Percentiles rank a stretch among this genome's conserved stretches.
Evolutionary conservation across 2,888 invertebrate species (phyloP).

Genomic region (Agriopis marginaria): DNA sequence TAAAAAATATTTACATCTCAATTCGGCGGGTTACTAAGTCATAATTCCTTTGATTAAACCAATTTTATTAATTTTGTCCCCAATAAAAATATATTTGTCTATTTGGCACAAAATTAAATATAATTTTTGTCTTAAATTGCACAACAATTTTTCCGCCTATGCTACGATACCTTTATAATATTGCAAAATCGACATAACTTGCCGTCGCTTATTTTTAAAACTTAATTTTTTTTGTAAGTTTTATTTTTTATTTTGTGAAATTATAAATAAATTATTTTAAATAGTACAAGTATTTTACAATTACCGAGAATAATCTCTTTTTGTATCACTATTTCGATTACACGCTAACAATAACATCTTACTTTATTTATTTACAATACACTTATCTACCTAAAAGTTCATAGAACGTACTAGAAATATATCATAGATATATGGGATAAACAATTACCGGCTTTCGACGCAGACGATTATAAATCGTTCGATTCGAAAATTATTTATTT

Average conservation of each 20-base stretch:
- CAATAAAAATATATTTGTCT: conserved; percentile 76
- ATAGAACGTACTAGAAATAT: conserved; percentile 98
- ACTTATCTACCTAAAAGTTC: conserved; percentile 88
- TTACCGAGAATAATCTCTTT: conserved; percentile 57
- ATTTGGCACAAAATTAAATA: conserved; percentile 82
- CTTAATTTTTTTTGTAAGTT: conserved; percentile 39
- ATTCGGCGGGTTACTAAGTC: conserved; percentile 63
- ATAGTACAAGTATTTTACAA: conserved; percentile 48
- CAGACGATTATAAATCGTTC: conserved; percentile 50
- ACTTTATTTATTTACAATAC: conserved; percentile 69
- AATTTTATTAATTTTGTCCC: conserved; percentile 78
- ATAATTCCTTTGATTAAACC: conserved; percentile 53
- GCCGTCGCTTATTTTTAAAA: conserved; percentile 43
- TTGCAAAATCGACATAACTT: conserved; percentile 46
- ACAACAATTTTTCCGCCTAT: conserved; percentile 42
- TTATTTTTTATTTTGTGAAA: conserved; percentile 33
- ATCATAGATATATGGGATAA: conserved; percentile 99
- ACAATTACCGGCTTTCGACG: conserved; percentile 89
- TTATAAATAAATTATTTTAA: conserved; percentile 43
- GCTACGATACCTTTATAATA: conserved; percentile 35
- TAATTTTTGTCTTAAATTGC: conserved; percentile 43
- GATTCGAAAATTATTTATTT: conserved; percentile 43
- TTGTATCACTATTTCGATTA: conserved; percentile 52
- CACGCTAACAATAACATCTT: conserved; percentile 39
- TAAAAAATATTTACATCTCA: conserved; percentile 60